Conservation (phyloP, 1,140 invertebrate genomes). For the Cardiocondyla obscurior region DNA sequence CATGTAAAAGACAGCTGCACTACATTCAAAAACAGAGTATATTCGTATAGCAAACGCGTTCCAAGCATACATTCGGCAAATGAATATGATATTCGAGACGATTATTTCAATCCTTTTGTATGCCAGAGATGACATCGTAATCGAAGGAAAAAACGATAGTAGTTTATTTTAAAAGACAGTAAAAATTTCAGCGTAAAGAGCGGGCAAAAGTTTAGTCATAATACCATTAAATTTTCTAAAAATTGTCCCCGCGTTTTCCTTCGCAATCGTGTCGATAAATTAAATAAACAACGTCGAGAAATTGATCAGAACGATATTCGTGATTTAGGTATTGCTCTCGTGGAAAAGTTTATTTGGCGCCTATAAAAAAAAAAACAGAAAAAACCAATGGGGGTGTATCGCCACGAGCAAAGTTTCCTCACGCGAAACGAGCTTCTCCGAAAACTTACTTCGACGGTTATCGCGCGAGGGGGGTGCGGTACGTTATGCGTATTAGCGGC, state of each 20-base stretch:
- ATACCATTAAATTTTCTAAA: not conserved
- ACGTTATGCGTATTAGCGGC: slow-evolving; percentile 28
- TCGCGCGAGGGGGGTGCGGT: not conserved
- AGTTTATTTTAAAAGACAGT: not conserved
- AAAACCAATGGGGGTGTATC: not conserved
- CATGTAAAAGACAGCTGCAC: not conserved
- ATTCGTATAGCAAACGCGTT: not conserved
- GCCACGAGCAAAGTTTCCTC: not conserved
- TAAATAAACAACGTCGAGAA: not conserved
- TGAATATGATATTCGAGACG: slow-evolving; percentile 16
- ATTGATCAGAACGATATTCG: slow-evolving; percentile 1
- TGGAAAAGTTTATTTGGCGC: not conserved
- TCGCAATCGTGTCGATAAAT: not conserved
- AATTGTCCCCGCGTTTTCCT: not conserved
- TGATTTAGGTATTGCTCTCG: not conserved
- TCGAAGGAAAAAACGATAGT: not conserved
- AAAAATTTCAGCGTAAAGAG: not conserved
- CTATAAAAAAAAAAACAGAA: slow-evolving; percentile 26
- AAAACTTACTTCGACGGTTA: slow-evolving; percentile 27
- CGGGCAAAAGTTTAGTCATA: slow-evolving; percentile 4
- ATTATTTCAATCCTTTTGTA: slow-evolving; percentile 34
- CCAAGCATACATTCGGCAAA: not conserved
- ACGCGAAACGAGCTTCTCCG: slow-evolving; percentile 5
- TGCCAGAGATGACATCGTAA: not conserved
- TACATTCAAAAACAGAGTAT: not conserved